A percentile compares a stretch with the other conserved stretches of the same genome.
phyloP scores from a whole-genome alignment of 2,113 vertebrate species.

The Daphoenositta chrysoptera region DNA sequence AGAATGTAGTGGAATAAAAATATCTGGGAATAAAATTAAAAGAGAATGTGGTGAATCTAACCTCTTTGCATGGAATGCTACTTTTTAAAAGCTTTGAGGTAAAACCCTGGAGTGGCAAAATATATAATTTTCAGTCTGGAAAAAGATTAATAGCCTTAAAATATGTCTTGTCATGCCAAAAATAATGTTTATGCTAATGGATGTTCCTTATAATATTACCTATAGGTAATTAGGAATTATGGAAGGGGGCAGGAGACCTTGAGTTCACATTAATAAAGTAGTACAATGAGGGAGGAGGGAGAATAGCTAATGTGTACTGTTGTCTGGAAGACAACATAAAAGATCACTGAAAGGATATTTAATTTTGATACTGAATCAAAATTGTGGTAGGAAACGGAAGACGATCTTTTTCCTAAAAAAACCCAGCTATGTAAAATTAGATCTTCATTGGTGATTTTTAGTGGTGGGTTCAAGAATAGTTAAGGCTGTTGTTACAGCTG shows the following conservation, averaged over 20 bases:
- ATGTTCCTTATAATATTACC: not conserved
- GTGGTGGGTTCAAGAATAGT: not conserved
- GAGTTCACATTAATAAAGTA: slow-evolving; percentile 17
- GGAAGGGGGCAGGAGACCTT: not conserved
- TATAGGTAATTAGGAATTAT: slow-evolving; percentile 39
- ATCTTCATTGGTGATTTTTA: not conserved
- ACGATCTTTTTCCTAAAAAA: not conserved
- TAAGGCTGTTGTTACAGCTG: not conserved
- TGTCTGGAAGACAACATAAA: not conserved
- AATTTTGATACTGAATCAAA: not conserved
- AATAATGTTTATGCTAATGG: slow-evolving; percentile 53
- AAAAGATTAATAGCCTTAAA: slow-evolving; percentile 2
- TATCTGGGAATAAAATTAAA: not conserved
- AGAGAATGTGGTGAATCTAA: not conserved
- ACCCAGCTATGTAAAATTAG: not conserved
- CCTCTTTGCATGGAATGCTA: not conserved
- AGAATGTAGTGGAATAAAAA: not conserved
- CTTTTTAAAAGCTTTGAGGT: not conserved
- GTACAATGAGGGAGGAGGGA: not conserved
- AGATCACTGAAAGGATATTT: not conserved
- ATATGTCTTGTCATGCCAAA: not conserved
- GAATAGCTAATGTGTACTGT: not conserved
- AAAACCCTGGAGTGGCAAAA: not conserved
- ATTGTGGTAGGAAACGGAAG: not conserved
- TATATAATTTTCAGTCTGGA: not conserved